These are phyloP conservation scores for Leucophenga varia DNA, from an alignment of 1,140 invertebrate genomes.

Conservation along the genomic window DNA sequence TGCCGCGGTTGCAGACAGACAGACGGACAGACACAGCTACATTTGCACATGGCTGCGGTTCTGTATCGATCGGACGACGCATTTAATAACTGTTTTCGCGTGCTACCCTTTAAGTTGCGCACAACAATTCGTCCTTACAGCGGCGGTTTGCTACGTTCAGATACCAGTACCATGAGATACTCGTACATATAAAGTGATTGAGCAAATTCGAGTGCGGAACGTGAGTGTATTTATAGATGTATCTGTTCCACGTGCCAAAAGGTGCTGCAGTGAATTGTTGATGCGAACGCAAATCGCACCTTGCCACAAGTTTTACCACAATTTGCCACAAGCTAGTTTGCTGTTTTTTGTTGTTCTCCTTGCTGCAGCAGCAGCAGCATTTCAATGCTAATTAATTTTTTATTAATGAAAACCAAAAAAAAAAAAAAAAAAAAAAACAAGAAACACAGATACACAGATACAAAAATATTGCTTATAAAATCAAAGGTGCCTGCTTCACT, in stretches of 20 bases:
- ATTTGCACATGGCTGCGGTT: conserved; percentile 36
- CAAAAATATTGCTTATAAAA: no score
- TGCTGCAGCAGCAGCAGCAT: conserved; percentile 38
- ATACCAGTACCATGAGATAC: no score
- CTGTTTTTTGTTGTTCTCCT: conserved; percentile 8
- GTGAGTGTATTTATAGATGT: no score
- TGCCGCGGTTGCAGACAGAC: neutral
- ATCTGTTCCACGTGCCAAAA: conserved; percentile 37
- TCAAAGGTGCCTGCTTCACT: no score
- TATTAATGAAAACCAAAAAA: conserved; percentile 38
- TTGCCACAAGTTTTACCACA: conserved; percentile 34
- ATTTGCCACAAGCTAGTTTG: no score
- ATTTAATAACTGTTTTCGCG: conserved; percentile 51
- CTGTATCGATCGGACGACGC: conserved; percentile 36
- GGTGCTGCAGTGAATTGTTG: conserved; percentile 15
- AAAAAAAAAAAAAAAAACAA: no score
- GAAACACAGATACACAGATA: no score
- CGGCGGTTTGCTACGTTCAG: conserved; percentile 28
- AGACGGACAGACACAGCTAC: conserved; percentile 33
- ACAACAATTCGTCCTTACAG: conserved; percentile 1
- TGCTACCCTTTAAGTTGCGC: neutral
- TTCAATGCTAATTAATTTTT: conserved; percentile 44
- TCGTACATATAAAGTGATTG: no score
- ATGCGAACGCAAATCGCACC: conserved; percentile 31
- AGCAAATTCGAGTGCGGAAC: no score